These are phyloP conservation scores for Entomobrya proxima DNA, from an alignment of 2,888 invertebrate species.

Conservation along the genomic window DNA sequence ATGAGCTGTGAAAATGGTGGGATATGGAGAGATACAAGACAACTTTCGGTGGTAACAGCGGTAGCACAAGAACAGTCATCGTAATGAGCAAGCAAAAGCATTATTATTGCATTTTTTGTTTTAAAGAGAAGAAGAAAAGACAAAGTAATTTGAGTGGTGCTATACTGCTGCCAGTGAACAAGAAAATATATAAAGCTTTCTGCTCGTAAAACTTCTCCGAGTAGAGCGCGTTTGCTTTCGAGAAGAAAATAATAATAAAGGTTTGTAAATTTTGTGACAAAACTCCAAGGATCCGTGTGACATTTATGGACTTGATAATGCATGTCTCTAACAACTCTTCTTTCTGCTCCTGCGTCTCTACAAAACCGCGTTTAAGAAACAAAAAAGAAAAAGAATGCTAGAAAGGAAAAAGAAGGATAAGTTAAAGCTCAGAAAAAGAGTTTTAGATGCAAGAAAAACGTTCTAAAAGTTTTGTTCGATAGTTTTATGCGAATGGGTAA, in stretches of 20 bases:
- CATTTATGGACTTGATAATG: conserved; percentile 69
- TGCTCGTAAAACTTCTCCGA: conserved; percentile 31
- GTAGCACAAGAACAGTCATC: conserved; percentile 29
- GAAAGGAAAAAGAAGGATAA: neutral
- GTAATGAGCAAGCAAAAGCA: conserved; percentile 38
- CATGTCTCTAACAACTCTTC: conserved; percentile 56
- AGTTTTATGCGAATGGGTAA: too few species aligned
- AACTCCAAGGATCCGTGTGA: conserved; percentile 63
- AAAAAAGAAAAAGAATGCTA: neutral
- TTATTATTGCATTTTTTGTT: conserved; percentile 36
- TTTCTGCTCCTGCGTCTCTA: neutral
- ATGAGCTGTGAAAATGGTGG: conserved; percentile 41
- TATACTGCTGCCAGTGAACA: neutral
- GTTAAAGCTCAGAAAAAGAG: too few species aligned
- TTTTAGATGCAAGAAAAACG: too few species aligned
- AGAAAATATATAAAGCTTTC: conserved; percentile 38
- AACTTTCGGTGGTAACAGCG: conserved; percentile 6
- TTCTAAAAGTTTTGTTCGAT: too few species aligned
- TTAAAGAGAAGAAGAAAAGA: conserved; percentile 27
- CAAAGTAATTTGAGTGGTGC: conserved; percentile 50
- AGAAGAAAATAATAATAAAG: conserved; percentile 23
- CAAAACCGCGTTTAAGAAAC: neutral
- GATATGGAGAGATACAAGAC: neutral
- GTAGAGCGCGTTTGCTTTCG: neutral
- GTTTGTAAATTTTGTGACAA: conserved; percentile 61